phyloP scores from a whole-genome alignment of 2,113 vertebrate genomes.

The Tyto alba region DNA sequence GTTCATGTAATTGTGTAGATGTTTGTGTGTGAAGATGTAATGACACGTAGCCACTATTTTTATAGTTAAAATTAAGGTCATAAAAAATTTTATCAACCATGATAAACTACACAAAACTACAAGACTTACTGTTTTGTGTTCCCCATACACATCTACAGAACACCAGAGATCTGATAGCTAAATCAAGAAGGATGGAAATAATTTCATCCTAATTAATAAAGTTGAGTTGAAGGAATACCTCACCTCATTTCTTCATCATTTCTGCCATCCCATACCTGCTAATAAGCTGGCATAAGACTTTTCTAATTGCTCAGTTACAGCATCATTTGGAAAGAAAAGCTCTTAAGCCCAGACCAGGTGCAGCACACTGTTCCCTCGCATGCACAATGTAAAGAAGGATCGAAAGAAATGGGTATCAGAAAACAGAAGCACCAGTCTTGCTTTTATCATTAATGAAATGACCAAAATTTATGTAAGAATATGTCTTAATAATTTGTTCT shows the following conservation, averaged over 20 bases:
- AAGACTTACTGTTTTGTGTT: not conserved
- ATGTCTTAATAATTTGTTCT: not conserved
- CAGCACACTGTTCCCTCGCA: not conserved
- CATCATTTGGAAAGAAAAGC: not conserved
- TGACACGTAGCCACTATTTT: not conserved
- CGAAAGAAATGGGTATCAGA: not conserved
- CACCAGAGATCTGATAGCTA: not conserved
- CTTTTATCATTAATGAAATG: not conserved
- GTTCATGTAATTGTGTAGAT: not conserved
- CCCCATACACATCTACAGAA: not conserved
- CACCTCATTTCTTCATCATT: not conserved
- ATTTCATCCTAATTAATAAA: not conserved
- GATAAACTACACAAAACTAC: not conserved
- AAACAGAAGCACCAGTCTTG: not conserved
- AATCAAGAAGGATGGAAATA: not conserved
- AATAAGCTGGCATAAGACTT: not conserved
- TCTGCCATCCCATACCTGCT: not conserved
- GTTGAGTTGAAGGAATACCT: not conserved
- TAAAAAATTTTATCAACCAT: not conserved
- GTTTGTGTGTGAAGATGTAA: not conserved
- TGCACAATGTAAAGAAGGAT: not conserved
- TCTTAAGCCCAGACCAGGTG: not conserved
- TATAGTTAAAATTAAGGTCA: not conserved
- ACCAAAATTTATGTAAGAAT: not conserved
- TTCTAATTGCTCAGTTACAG: not conserved